Percentiles rank a stretch among this genome's conserved stretches.
These are phyloP conservation scores for Sapajus apella DNA, from an alignment of 2,113 vertebrate species.

Conservation along the genomic window DNA sequence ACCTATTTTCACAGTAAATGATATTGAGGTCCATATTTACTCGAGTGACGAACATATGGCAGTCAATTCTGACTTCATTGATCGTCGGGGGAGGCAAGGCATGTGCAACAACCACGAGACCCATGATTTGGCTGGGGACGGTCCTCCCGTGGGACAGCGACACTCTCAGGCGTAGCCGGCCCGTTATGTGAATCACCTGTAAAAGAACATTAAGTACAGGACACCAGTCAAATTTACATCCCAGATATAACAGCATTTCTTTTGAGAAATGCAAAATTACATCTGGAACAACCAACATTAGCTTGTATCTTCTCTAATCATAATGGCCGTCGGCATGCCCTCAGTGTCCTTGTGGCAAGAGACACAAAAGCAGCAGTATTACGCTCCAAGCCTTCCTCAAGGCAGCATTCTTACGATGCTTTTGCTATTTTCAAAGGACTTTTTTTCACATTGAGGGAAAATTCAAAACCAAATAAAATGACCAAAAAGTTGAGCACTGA, in stretches of 20 bases:
- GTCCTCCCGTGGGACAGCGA: conserved; percentile 94
- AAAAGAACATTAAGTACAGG: conserved; percentile 77
- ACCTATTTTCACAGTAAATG: conserved; percentile 99
- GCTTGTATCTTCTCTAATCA: conserved; percentile 2
- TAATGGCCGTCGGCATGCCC: conserved; percentile 39
- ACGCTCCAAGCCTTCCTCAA: conserved; percentile 56
- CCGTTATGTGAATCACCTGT: conserved; percentile 98
- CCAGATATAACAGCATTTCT: conserved; percentile 59
- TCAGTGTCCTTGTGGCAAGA: conserved; percentile 69
- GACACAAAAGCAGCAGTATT: conserved; percentile 65
- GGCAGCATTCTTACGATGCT: conserved; percentile 17
- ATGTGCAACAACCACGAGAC: conserved; percentile 97
- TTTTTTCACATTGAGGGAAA: neutral
- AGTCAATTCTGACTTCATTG: conserved; percentile 99
- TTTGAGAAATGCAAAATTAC: conserved; percentile 54
- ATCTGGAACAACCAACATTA: neutral
- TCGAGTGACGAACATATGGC: conserved; percentile 99
- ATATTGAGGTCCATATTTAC: conserved; percentile 99
- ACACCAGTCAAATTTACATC: conserved; percentile 72
- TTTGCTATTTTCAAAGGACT: conserved; percentile 43
- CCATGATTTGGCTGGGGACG: conserved; percentile 97
- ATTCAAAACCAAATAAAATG: conserved; percentile 24
- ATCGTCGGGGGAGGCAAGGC: conserved; percentile 98
- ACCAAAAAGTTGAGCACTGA: neutral
- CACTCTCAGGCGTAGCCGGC: conserved; percentile 95